Base-by-base conservation (phyloP, 2,797 vertebrate species). In the Oophaga sylvatica region DNA sequence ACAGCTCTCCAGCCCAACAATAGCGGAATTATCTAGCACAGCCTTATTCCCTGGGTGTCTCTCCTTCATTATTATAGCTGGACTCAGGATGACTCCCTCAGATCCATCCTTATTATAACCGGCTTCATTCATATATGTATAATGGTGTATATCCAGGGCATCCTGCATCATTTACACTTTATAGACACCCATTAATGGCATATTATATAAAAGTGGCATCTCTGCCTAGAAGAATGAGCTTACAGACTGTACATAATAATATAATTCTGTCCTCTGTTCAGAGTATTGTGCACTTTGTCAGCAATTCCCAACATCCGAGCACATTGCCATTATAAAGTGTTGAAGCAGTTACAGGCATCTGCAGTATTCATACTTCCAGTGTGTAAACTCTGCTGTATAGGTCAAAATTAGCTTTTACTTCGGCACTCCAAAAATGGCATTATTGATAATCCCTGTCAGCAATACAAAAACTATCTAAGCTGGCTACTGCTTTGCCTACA, bases 1-100 rank as follows among this genome's bases (percentile, higher is more conserved):
- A 67, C 17, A 73, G 84, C 63, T 89, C 57, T 83, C 62, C 29
- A n/a, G 80, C 41, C 35, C 35, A 79, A 80, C 84, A 89, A 86
- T 83, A 80, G 80, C 75, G 29, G 48, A 83, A 89, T 86, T 86
- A 86, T 79, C 75, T 56, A n/a, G 20, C 56, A 71, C 31, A 35
- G 80, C 68, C 80, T 77, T 83, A 89, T 79, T 86, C 85, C 75
- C 73, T 13, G 16, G 71, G 19, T 83, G 59, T 80, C 31, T 53
- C 45, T 77, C 19, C n/a, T 75, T 68, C 57, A 78, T 83, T 83
- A 71, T 86, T 85, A 63, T 73, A 59, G 22, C 22, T 83, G 84
- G 82, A 79, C 80, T 59, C 41, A 62, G 57, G 53, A 86, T 89
- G 84, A 35, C 75, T 89, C 76, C n/a, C 67, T 73, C 35, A 53